phyloP scores from a whole-genome alignment of 2,113 vertebrate species.

The Chaetorhynchus papuensis region DNA sequence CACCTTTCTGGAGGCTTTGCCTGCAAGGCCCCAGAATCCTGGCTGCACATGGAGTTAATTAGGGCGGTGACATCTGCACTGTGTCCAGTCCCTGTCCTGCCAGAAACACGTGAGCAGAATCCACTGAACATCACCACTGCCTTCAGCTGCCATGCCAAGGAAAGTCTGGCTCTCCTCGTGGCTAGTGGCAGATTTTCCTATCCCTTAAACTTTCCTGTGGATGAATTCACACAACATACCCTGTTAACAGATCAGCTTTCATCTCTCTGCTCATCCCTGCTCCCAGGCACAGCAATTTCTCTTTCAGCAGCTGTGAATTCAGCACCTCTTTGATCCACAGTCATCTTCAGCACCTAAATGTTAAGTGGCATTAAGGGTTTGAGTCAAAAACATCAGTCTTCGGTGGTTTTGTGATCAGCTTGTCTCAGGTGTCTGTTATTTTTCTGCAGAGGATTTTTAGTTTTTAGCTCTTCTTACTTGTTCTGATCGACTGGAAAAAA shows the following conservation, averaged over 20 bases:
- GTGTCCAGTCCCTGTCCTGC: not conserved
- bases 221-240: not conserved
- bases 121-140: not conserved
- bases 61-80: not conserved
- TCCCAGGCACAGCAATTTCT: not conserved
- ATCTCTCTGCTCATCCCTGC: not conserved
- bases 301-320: slow-evolving; percentile 1
- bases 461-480: not conserved
- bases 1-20: not conserved
- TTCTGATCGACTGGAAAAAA: not conserved
- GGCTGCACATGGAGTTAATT: not conserved
- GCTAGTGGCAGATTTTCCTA: not conserved
- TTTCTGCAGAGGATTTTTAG: not conserved
- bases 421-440: not conserved
- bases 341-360: not conserved
- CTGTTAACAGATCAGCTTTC: not conserved
- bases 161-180: not conserved
- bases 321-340: slow-evolving; percentile 1
- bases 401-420: not conserved
- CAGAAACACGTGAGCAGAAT: not conserved
- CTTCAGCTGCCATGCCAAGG: not conserved
- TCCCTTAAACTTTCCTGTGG: not conserved
- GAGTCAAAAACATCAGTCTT: not conserved
- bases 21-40: not conserved
- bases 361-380: not conserved